phyloP scores from a whole-genome alignment of 2,888 invertebrate species.

The Spodoptera littoralis region DNA sequence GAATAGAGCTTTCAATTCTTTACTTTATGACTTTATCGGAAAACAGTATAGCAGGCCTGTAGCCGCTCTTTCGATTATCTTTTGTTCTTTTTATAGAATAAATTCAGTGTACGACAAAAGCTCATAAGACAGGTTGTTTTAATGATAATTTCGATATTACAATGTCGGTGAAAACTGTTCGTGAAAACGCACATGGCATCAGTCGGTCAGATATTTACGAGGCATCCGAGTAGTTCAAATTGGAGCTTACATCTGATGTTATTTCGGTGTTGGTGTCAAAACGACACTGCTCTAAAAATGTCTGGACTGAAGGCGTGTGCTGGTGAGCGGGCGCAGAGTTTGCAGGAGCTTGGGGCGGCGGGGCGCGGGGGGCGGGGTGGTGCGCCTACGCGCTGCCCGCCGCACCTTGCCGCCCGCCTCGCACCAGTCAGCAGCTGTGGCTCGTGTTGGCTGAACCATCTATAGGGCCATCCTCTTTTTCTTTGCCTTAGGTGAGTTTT shows the following conservation, averaged over 20 bases:
- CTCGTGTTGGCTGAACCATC: conserved; percentile 91
- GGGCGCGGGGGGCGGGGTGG: conserved; percentile 63
- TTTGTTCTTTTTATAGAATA: conserved; percentile 21
- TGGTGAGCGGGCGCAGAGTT: conserved; percentile 47
- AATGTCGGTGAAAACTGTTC: conserved; percentile 43
- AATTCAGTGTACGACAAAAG: conserved; percentile 10
- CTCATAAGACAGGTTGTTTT: conserved; percentile 1
- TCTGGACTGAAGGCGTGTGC: conserved; percentile 69
- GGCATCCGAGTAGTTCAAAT: conserved; percentile 70
- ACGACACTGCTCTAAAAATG: conserved; percentile 88
- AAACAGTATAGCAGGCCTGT: conserved; percentile 23
- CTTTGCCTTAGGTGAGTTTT: conserved; percentile 86
- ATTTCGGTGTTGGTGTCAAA: conserved; percentile 88
- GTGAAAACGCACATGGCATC: conserved; percentile 60
- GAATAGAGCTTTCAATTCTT: conserved; percentile 30
- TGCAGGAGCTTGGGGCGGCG: conserved; percentile 49
- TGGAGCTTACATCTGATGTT: conserved; percentile 80
- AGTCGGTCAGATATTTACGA: conserved; percentile 68
- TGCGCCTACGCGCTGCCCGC: conserved; percentile 83
- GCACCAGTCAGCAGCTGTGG: conserved; percentile 87
- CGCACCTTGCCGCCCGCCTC: conserved; percentile 86
- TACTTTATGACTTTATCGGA: conserved; percentile 34
- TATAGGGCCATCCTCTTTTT: conserved; percentile 87
- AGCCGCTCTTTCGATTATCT: conserved; percentile 21
- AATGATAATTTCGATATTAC: conserved; percentile 14